Conservation (phyloP, 92 coral and sea anemone species). For the Montipora capitata region DNA sequence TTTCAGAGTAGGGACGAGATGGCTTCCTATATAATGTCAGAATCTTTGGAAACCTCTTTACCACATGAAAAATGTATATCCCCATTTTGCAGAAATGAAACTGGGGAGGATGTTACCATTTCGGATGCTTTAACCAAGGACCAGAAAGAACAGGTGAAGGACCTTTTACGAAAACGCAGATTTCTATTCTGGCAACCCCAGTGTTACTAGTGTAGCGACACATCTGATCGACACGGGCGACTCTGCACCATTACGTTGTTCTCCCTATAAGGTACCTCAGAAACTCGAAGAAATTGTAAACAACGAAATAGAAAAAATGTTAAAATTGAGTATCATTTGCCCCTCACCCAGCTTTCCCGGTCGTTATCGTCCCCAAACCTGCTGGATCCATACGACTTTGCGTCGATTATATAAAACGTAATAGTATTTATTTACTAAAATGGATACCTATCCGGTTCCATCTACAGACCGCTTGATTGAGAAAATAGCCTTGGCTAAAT, state of each 20-base stretch:
- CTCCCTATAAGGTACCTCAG: conserved; percentile 32
- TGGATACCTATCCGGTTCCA: conserved; percentile 57
- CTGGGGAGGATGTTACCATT: not conserved
- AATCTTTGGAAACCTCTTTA: no score
- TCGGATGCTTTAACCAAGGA: not conserved
- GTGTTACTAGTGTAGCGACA: not conserved
- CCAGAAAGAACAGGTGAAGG: not conserved
- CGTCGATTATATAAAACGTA: not conserved
- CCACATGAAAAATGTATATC: no score
- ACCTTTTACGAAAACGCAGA: not conserved
- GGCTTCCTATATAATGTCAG: no score
- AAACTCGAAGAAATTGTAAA: conserved; percentile 41
- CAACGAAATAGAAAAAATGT: not conserved
- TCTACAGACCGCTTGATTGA: conserved; percentile 21
- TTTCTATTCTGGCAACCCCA: not conserved
- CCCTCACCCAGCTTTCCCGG: no score
- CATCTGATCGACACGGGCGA: conserved; percentile 16
- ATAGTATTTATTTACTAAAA: conserved; percentile 30
- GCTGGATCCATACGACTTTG: no score
- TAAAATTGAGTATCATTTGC: not conserved
- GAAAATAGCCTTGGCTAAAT: conserved; percentile 45
- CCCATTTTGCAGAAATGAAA: no score
- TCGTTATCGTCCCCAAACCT: no score
- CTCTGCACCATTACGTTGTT: not conserved
- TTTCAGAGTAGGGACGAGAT: no score